Evolutionary conservation across 2,113 vertebrate species (phyloP).

Genomic region (Corythornis vintsioides): DNA sequence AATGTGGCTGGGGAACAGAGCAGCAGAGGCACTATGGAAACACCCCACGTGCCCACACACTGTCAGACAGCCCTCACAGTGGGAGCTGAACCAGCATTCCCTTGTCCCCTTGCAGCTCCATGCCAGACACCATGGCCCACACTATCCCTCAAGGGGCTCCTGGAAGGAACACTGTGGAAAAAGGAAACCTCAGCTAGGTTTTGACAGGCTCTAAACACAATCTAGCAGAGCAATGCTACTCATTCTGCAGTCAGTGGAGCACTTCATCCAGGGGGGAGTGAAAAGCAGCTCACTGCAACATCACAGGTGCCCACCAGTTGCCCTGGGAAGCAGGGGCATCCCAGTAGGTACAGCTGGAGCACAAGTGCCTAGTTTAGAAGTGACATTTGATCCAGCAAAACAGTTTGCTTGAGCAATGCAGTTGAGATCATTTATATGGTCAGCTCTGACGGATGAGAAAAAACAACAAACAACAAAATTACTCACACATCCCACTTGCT

Average conservation of each 20-base stretch:
- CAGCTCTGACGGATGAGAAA: neutral
- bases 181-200: neutral
- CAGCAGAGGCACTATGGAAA: neutral
- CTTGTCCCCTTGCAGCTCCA: neutral
- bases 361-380: neutral
- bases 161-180: neutral
- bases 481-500: neutral
- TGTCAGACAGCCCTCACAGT: rapidly evolving
- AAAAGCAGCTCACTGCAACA: neutral
- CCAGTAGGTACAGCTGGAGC: neutral
- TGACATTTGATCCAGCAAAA: neutral
- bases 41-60: rapidly evolving
- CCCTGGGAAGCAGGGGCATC: neutral
- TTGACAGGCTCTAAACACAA: neutral
- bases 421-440: rapidly evolving
- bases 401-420: neutral
- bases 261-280: neutral
- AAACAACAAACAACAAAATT: neutral
- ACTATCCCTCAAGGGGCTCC: neutral
- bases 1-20: neutral
- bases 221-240: neutral
- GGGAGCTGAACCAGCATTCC: neutral
- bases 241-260: neutral
- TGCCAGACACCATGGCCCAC: rapidly evolving
- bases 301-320: neutral